Evolutionary conservation across 2,888 invertebrate species (phyloP), one percentile per base, ranked within the genome.

Genomic region (Gerris lacustris): DNA sequence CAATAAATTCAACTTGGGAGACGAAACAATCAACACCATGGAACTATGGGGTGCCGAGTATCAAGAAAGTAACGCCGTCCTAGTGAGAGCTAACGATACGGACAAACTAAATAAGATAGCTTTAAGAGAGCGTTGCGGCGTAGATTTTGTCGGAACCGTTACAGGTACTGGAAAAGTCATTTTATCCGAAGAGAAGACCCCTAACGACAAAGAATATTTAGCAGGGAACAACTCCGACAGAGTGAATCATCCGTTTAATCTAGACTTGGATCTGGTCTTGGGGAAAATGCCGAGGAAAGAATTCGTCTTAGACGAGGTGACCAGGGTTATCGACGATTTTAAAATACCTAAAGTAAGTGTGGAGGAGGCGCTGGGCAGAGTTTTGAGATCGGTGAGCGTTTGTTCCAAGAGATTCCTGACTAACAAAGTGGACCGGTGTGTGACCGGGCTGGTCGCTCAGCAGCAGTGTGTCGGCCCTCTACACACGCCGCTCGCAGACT

Each of bases 31-130:
- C 70, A 95, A 90, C 70, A 88, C 92, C 0, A 81, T 97, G 72
- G 98, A 99, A 79, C 82, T 99, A 2, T 99, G 98, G 98, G 97
- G 96, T 0, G 98, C 98, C 0, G 98, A 98, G 80, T 98, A 97
- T 80, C 97, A 97, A 80, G 96, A 97, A 81, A 96, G 92, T 76
- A 88, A 97, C 79, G 98, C 97, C 0, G 83, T 96, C 73, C 82
- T 99, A 4, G 91, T 95, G 76, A 83, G 83, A 44, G 84, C 87
- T 63, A 82, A 88, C 73, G 86, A 92, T 78, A 83, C 86, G 31
- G 77, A 81, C 0, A 76, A 89, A 5, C 82, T 98, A 5, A 79
- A 83, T 72, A 84, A 84, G 73, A 90, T 98, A 71, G 91, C 93
- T 70, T 80, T 83, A 47, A 86, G 98, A 72, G 98, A 99, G 83